Conservation (phyloP, 2,113 vertebrate species). For the Apeltes quadracus region DNA sequence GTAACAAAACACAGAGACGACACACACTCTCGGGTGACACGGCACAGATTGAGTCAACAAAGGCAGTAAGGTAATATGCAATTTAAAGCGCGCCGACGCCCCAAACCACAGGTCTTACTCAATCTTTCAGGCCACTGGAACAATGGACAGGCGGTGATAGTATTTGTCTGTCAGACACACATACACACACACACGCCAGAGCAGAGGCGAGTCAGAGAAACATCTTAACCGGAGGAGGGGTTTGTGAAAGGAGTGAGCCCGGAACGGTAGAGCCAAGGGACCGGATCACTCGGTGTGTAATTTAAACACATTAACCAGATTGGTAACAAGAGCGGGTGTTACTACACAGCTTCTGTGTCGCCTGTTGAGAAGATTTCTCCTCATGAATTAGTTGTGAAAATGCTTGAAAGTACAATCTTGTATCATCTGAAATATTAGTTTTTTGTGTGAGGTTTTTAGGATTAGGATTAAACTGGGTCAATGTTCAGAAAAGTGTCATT, state of each 20-base stretch:
- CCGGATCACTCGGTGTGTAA: slow-evolving; percentile 10
- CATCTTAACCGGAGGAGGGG: slow-evolving; percentile 11
- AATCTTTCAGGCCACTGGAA: slow-evolving; percentile 29
- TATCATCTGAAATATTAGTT: background rate
- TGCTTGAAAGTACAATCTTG: background rate
- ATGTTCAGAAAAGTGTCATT: background rate
- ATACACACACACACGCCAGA: slow-evolving; percentile 14
- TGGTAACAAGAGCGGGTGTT: slow-evolving; percentile 46
- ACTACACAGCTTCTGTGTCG: slow-evolving; percentile 29
- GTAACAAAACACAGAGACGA: slow-evolving; percentile 25
- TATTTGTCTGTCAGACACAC: slow-evolving; percentile 37
- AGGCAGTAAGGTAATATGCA: slow-evolving; percentile 65
- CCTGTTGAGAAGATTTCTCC: slow-evolving; percentile 13
- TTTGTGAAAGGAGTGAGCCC: slow-evolving; percentile 23
- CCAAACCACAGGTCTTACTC: slow-evolving; percentile 39
- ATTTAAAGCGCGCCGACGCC: slow-evolving; percentile 46
- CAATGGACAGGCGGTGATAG: slow-evolving; percentile 16
- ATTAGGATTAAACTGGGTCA: background rate
- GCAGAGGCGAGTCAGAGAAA: slow-evolving; percentile 26
- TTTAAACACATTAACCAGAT: slow-evolving; percentile 50
- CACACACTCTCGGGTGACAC: slow-evolving; percentile 65
- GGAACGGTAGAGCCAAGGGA: slow-evolving; percentile 17
- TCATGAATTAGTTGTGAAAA: slow-evolving; percentile 14
- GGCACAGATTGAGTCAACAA: slow-evolving; percentile 72
- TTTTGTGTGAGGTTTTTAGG: background rate